These are phyloP conservation scores for Synanthedon formicaeformis DNA, from an alignment of 2,888 invertebrate genomes.

Conservation along the genomic window DNA sequence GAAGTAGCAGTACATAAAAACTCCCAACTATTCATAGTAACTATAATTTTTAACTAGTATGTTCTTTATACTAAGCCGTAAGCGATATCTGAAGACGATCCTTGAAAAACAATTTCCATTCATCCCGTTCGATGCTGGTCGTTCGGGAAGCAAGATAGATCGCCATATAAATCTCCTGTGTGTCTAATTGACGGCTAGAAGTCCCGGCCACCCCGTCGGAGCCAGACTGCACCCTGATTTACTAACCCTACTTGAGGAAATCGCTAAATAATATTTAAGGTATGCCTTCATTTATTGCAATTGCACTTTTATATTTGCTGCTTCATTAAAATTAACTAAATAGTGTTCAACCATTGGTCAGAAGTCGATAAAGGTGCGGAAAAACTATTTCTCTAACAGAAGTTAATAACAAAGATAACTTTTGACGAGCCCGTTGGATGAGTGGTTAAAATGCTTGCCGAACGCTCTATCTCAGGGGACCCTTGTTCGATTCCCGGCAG, in stretches of 20 bases:
- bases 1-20: too few species aligned
- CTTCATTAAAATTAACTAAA: too few species aligned
- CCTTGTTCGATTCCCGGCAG: too few species aligned
- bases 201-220: constrained; percentile 17
- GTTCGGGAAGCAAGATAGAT: constrained; percentile 48
- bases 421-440: too few species aligned
- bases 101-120: constrained; percentile 51
- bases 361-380: too few species aligned
- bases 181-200: constrained; percentile 61
- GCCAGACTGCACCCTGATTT: constrained; percentile 31
- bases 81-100: constrained; percentile 20
- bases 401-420: too few species aligned
- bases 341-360: too few species aligned
- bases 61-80: background rate
- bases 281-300: background rate
- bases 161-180: constrained; percentile 58
- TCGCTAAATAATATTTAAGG: background rate
- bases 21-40: background rate
- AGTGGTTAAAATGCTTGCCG: too few species aligned
- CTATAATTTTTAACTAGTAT: background rate
- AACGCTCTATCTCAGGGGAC: too few species aligned
- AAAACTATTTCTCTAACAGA: too few species aligned
- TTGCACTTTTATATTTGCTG: too few species aligned
- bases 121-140: constrained; percentile 10
- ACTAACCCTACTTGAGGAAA: constrained; percentile 22